These are phyloP conservation scores for Rhinolophus ferrumequinum DNA, from an alignment of 2,113 vertebrate genomes.

Conservation along the genomic window DNA sequence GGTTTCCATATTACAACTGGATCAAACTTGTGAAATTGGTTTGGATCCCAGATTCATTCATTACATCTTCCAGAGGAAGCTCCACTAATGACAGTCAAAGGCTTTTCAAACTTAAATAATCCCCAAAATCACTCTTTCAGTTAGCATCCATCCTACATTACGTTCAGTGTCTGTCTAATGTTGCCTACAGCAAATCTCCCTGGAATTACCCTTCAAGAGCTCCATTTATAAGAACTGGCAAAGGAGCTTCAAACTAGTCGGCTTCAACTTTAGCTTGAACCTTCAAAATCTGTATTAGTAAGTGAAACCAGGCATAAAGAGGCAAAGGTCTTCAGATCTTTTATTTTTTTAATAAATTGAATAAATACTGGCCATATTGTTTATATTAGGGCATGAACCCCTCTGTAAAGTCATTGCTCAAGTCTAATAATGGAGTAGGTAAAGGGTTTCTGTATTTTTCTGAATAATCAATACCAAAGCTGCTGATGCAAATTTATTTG, in stretches of 20 bases:
- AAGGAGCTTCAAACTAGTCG: constrained; percentile 54
- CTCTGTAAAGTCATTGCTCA: constrained; percentile 40
- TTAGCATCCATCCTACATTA: constrained; percentile 20
- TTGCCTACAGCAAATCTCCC: constrained; percentile 55
- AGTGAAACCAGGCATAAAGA: constrained; percentile 76
- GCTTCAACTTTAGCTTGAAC: constrained; percentile 64
- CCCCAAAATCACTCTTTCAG: constrained; percentile 30
- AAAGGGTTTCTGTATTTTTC: constrained; percentile 67
- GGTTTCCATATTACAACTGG: constrained; percentile 75
- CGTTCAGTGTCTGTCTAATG: constrained; percentile 24
- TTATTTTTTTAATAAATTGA: constrained; percentile 72
- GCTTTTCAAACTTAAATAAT: constrained; percentile 47
- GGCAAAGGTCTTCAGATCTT: constrained; percentile 63
- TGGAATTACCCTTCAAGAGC: constrained; percentile 57
- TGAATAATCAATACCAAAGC: constrained; percentile 77
- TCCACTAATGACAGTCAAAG: constrained; percentile 59
- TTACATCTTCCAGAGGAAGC: constrained; percentile 54
- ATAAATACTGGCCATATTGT: constrained; percentile 74
- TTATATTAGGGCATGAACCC: constrained; percentile 71
- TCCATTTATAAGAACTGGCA: constrained; percentile 55
- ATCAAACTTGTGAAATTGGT: constrained; percentile 78
- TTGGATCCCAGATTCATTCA: constrained; percentile 68
- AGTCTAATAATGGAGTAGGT: constrained; percentile 29
- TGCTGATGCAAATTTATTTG: constrained; percentile 78
- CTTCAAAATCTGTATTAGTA: constrained; percentile 70